A percentile compares a stretch with the other conserved stretches of the same genome.
Conservation (phyloP, 2,113 vertebrate species). For the Apteryx owenii region DNA sequence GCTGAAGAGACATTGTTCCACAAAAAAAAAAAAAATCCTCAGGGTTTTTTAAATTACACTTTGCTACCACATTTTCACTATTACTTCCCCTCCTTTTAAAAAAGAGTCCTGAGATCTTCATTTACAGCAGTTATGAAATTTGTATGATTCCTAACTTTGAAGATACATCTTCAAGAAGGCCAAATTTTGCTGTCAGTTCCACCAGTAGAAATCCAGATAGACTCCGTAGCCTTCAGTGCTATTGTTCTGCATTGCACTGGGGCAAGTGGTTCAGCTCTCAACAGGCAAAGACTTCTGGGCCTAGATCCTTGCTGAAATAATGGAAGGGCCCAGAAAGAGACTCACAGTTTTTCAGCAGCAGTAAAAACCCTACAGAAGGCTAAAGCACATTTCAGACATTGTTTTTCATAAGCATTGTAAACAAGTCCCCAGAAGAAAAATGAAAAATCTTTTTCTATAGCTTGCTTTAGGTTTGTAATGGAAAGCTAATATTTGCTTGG, state of each 20-base stretch:
- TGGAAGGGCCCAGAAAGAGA: not conserved
- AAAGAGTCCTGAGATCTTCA: accelerated
- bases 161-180: not conserved
- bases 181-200: not conserved
- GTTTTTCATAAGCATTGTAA: constrained; percentile 9
- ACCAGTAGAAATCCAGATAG: not conserved
- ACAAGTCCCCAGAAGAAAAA: not conserved
- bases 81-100: not conserved
- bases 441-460: not conserved
- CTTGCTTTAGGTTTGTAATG: not conserved
- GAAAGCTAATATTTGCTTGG: constrained; percentile 25
- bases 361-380: not conserved
- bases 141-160: not conserved
- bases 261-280: not conserved
- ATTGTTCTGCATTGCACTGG: not conserved
- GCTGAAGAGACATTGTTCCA: not conserved
- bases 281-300: not conserved
- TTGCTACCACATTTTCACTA: not conserved
- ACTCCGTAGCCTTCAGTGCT: not conserved
- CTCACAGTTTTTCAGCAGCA: not conserved
- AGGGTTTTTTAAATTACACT: not conserved
- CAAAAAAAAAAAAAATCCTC: not conserved
- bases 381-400: not conserved
- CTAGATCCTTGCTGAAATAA: not conserved
- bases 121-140: not conserved